Base-by-base conservation (phyloP, 2,888 invertebrate species). In the Hirtodrosophila alboralis region DNA sequence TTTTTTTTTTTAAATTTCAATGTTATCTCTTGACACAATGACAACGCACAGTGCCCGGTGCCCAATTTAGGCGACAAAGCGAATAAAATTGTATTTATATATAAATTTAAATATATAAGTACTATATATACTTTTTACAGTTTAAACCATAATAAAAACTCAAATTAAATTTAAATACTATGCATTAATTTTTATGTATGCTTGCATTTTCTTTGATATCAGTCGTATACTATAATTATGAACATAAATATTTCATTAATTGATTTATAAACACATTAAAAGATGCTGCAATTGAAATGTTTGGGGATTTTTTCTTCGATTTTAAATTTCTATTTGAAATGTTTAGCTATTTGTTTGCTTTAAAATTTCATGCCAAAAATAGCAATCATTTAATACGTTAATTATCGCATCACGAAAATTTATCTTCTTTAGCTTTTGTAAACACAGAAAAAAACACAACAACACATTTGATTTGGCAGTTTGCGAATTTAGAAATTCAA, bases 301-400 rank as follows among this genome's bases (percentile, higher is more conserved):
- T 33, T 6, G 1, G 41, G 40, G 48, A 1, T 10, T 43, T 21
- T 26, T 40, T n/a, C n/a, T n/a, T n/a, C n/a, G n/a, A n/a, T n/a
- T n/a, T n/a, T n/a, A n/a, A n/a, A 28, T 34, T 53, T 26, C 6
- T 23, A 30, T 41, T 8, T 3, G 14, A 36, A 31, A 10, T 49
- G 21, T 27, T 16, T 14, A 33, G 34, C 7, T 14, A 27, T 47
- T 23, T 26, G 30, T 61, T 59, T 43, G 34, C 23, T 10, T 47
- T 33, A n/a, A 36, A 33, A n/a, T n/a, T 18, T 33, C 21, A 8
- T 18, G 57, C 54, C 64, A 59, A 67, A 75, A 84, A 81, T 67
- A 75, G 33, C 49, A 62, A 60, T 59, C 34, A 44, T 34, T 58
- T 45, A 54, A 57, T 51, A 57, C 41, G 45, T 56, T 60, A 63